Conservation (phyloP, 53 echinoderm and acorn worm species). For the Arbacia lixula region DNA sequence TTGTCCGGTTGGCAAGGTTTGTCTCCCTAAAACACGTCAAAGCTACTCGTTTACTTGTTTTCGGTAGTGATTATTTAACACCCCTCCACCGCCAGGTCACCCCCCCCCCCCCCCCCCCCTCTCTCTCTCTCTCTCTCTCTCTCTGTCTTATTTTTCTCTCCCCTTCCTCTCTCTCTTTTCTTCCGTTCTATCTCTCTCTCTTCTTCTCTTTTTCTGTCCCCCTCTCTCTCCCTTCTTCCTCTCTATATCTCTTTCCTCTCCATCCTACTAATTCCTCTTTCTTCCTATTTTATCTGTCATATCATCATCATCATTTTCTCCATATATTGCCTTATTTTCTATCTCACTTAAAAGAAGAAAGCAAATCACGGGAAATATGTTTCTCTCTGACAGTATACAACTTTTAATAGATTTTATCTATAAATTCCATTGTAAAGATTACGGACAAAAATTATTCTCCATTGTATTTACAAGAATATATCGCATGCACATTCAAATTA, state of each 20-base stretch:
- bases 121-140: neutral
- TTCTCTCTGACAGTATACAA: slow-evolving; percentile 26
- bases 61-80: neutral
- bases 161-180: neutral
- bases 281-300: no score
- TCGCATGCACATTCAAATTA: slow-evolving; percentile 22
- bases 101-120: neutral
- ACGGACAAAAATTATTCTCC: slow-evolving; percentile 37
- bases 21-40: no score
- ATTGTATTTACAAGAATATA: slow-evolving; percentile 32
- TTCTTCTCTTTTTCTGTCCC: neutral
- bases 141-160: neutral
- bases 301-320: no score
- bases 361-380: neutral
- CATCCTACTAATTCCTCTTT: neutral
- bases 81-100: neutral
- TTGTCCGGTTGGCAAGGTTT: no score
- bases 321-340: no score
- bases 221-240: neutral
- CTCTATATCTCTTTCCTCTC: neutral
- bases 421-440: slow-evolving; percentile 45
- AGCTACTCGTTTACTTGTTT: neutral
- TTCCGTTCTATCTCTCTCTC: neutral
- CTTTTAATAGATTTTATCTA: slow-evolving; percentile 39
- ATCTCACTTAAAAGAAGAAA: no score